Conservation (phyloP, 1,140 invertebrate species). For the Drosophila burlai region DNA sequence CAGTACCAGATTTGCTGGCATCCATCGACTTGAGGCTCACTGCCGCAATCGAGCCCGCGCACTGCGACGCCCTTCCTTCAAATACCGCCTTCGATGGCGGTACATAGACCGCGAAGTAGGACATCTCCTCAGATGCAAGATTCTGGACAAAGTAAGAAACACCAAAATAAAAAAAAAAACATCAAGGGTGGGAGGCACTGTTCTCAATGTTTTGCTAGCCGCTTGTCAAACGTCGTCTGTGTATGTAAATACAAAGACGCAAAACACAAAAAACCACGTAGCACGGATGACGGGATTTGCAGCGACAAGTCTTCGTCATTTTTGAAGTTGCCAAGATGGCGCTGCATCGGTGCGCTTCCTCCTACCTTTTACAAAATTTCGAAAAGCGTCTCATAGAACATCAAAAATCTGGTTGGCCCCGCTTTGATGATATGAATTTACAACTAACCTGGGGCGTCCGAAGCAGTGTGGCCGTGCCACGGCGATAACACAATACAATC, state of each 20-base stretch:
- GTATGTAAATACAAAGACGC: slow-evolving; percentile 4
- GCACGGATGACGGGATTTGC: not conserved
- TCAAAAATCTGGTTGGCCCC: slow-evolving; percentile 3
- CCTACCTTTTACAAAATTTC: slow-evolving; percentile 8
- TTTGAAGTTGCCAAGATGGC: slow-evolving; percentile 3
- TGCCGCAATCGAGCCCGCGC: slow-evolving; percentile 69
- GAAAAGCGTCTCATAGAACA: slow-evolving; percentile 8
- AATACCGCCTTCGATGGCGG: slow-evolving; percentile 69
- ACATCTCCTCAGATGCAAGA: slow-evolving; percentile 39
- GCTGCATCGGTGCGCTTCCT: not conserved
- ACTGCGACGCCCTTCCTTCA: slow-evolving; percentile 48
- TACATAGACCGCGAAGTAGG: slow-evolving; percentile 68
- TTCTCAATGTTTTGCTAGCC: not conserved
- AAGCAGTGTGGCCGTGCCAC: not conserved
- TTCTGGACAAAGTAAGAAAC: slow-evolving; percentile 6
- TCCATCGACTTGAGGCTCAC: slow-evolving; percentile 41
- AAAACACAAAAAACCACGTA: slow-evolving; percentile 11
- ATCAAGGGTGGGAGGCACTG: not conserved
- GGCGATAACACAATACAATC: not conserved
- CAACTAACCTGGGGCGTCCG: not conserved
- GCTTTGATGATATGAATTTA: slow-evolving; percentile 8
- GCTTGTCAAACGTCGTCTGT: not conserved
- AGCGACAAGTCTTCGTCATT: not conserved
- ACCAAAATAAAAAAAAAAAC: not conserved
- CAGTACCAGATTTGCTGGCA: not conserved